Conservation (phyloP, 2,797 vertebrate species). For the Schizopygopsis malacanthus region DNA sequence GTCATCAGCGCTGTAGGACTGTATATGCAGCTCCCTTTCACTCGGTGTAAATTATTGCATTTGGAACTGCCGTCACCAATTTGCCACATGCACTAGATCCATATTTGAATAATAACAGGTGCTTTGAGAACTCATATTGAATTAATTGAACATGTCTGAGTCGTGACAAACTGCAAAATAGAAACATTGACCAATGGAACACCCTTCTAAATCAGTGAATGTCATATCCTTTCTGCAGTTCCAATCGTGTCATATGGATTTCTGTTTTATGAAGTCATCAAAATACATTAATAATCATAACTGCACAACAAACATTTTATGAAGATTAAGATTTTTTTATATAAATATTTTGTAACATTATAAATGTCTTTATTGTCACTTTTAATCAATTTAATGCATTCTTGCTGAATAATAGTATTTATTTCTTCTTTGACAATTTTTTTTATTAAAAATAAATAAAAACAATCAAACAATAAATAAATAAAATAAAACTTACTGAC, state of each 20-base stretch:
- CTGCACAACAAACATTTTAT: neutral
- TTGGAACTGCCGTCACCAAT: neutral
- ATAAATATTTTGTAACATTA: neutral
- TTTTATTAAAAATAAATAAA: no score
- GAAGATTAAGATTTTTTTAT: neutral
- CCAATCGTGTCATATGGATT: neutral
- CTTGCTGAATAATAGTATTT: neutral
- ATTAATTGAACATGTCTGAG: neutral
- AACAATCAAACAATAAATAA: no score
- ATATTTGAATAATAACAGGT: neutral
- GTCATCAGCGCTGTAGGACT: constrained; percentile 38
- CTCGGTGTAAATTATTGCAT: constrained; percentile 45
- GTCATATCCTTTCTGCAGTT: neutral
- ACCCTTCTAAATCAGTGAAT: no score
- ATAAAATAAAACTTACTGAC: no score
- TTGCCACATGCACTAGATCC: neutral
- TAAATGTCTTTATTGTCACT: neutral
- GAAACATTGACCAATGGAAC: neutral
- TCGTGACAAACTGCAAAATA: neutral
- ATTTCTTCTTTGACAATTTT: neutral
- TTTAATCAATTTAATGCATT: neutral
- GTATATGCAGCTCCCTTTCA: constrained; percentile 28
- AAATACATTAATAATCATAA: neutral
- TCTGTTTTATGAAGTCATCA: neutral
- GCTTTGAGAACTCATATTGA: neutral